A percentile compares a stretch with the other conserved stretches of the same genome.
Evolutionary conservation across 2,797 vertebrate species (phyloP).

Genomic region (Pantherophis alleghaniensis): DNA sequence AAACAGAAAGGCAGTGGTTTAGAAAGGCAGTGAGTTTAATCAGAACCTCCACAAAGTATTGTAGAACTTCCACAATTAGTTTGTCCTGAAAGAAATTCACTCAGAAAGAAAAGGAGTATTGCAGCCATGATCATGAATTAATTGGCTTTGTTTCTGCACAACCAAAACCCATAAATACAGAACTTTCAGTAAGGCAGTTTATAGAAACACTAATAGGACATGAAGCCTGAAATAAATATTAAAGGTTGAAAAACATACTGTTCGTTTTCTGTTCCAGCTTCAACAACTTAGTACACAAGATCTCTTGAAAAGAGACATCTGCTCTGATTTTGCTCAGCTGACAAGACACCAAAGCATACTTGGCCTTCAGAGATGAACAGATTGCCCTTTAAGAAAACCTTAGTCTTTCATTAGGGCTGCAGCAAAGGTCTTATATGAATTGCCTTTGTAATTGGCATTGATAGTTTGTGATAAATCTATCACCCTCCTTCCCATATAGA

Average conservation of each 20-base stretch:
- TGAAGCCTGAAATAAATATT: not conserved
- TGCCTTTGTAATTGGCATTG: not conserved
- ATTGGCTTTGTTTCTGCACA: not conserved
- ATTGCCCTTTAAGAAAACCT: not conserved
- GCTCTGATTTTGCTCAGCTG: not conserved
- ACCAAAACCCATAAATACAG: not conserved
- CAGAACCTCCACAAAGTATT: constrained; percentile 45
- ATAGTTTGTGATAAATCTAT: not conserved
- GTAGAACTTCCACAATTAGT: constrained; percentile 48
- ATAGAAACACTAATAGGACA: not conserved
- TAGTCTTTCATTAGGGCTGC: not conserved
- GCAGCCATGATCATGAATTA: constrained; percentile 56
- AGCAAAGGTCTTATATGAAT: not conserved
- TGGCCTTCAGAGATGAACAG: not conserved
- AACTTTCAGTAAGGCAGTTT: not conserved
- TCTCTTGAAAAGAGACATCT: not conserved
- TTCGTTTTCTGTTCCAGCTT: not conserved
- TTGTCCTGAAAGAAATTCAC: constrained; percentile 27
- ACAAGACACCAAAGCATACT: not conserved
- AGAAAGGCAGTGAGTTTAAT: constrained; percentile 51
- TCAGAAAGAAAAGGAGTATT: constrained; percentile 32
- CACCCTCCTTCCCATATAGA: not conserved
- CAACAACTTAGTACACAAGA: not conserved
- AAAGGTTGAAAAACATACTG: not conserved
- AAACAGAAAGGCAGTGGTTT: constrained; percentile 31